Percentiles rank a stretch among this genome's conserved stretches.
These are phyloP conservation scores for Lymantria monacha DNA, from an alignment of 2,888 invertebrate species.

Conservation along the genomic window DNA sequence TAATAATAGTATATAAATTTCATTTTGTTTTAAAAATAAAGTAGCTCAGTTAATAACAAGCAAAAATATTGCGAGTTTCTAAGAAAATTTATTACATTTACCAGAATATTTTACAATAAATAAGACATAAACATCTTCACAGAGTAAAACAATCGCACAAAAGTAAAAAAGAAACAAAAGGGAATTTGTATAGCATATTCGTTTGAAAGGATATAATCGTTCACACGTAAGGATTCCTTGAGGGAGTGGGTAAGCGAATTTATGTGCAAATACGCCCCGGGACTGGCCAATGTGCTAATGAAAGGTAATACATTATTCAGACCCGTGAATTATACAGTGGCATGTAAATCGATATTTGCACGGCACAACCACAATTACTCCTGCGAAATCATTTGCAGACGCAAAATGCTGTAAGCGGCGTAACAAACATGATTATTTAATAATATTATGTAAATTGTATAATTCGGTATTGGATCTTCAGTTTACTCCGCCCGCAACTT, in stretches of 20 bases:
- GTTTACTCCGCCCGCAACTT: constrained; percentile 7
- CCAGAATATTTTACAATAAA: constrained; percentile 5
- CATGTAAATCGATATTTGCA: constrained; percentile 81
- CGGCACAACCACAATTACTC: constrained; percentile 73
- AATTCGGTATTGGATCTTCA: constrained; percentile 19
- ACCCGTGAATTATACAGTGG: constrained; percentile 80
- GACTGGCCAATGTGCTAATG: constrained; percentile 80
- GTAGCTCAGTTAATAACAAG: no score
- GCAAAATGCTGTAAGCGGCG: constrained; percentile 45
- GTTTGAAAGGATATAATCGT: constrained; percentile 69
- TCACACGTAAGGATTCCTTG: constrained; percentile 69
- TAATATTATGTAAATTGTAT: constrained; percentile 35
- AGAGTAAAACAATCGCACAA: constrained; percentile 8
- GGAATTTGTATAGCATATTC: constrained; percentile 45
- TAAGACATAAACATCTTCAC: constrained; percentile 9
- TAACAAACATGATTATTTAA: constrained; percentile 32
- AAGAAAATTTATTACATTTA: no score
- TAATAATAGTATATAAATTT: no score
- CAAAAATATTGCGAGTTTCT: no score
- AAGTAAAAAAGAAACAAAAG: constrained; percentile 47
- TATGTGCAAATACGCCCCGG: constrained; percentile 79
- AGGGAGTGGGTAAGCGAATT: constrained; percentile 76
- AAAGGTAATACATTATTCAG: constrained; percentile 81
- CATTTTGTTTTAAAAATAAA: no score
- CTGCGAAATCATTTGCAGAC: constrained; percentile 57